A percentile compares a stretch with the other conserved stretches of the same genome.
Evolutionary conservation across 92 coral and sea anemone species (phyloP).

Genomic region (Phenganax stokvisi): DNA sequence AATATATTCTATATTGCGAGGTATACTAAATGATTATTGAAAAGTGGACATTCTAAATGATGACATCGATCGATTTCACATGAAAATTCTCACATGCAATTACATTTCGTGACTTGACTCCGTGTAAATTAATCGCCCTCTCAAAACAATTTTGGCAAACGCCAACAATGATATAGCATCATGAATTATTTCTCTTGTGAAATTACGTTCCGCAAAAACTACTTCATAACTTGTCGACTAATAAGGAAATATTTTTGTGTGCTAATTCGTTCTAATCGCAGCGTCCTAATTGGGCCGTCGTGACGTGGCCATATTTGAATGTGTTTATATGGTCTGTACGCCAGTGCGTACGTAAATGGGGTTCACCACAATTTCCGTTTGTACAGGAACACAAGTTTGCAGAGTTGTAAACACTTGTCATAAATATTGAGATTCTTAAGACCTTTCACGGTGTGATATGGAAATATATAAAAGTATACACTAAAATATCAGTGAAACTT

Average conservation of each 20-base stretch:
- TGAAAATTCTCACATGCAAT: neutral
- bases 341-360: conserved; percentile 15
- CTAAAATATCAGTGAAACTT: too few relatives aligned
- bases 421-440: too few relatives aligned
- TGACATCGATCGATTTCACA: too few relatives aligned
- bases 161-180: conserved; percentile 8
- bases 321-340: neutral
- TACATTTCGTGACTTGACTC: conserved; percentile 7
- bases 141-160: conserved; percentile 25
- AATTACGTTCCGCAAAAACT: neutral
- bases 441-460: neutral
- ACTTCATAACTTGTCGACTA: neutral
- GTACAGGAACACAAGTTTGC: neutral
- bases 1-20: too few relatives aligned
- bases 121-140: neutral
- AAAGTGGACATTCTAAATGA: too few relatives aligned
- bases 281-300: conserved; percentile 13
- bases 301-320: conserved; percentile 21
- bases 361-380: conserved; percentile 15
- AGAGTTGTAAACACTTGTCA: conserved; percentile 9
- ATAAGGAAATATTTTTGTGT: neutral
- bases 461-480: too few relatives aligned
- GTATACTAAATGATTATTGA: too few relatives aligned
- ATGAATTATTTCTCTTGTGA: neutral
- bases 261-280: neutral